Evolutionary conservation across 2,113 vertebrate species (phyloP).

Genomic region (Helogale parvula): DNA sequence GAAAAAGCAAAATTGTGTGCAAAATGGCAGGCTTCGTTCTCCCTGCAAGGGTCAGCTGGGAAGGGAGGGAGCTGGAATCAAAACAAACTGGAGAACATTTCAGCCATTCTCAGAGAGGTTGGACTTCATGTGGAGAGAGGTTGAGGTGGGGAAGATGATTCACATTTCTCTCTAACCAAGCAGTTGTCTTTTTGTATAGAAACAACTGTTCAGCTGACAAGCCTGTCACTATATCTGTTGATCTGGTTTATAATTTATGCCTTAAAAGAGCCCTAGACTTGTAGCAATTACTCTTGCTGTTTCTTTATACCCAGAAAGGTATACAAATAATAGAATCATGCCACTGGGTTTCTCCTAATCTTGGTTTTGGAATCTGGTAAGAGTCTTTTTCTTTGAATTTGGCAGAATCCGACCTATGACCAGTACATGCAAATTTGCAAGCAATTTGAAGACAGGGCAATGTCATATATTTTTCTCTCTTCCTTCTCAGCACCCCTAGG

Average conservation of each 20-base stretch:
- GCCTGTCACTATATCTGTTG: constrained; percentile 25
- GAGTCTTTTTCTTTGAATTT: not conserved
- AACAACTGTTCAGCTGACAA: constrained; percentile 21
- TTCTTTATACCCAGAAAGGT: not conserved
- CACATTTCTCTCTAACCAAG: constrained; percentile 52
- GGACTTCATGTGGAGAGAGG: not conserved
- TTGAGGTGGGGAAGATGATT: constrained; percentile 40
- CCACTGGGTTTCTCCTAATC: not conserved
- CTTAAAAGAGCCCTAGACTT: constrained; percentile 38
- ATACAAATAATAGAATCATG: constrained; percentile 6
- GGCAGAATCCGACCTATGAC: not conserved
- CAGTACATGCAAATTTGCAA: not conserved
- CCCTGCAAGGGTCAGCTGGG: constrained; percentile 37
- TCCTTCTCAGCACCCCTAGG: not conserved
- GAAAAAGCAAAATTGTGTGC: constrained; percentile 66
- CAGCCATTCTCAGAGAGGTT: no score
- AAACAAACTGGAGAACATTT: constrained; percentile 15
- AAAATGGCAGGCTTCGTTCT: constrained; percentile 67
- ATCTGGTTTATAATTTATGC: constrained; percentile 76
- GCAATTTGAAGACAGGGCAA: not conserved
- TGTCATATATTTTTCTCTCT: not conserved
- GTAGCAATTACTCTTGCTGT: constrained; percentile 47
- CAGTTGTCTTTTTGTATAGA: constrained; percentile 76
- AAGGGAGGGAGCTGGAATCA: constrained; percentile 46
- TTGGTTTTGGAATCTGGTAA: not conserved